A percentile compares a stretch with the other conserved stretches of the same genome.
Conservation (phyloP, 2,888 invertebrate genomes). For the Rutpela maculata region DNA sequence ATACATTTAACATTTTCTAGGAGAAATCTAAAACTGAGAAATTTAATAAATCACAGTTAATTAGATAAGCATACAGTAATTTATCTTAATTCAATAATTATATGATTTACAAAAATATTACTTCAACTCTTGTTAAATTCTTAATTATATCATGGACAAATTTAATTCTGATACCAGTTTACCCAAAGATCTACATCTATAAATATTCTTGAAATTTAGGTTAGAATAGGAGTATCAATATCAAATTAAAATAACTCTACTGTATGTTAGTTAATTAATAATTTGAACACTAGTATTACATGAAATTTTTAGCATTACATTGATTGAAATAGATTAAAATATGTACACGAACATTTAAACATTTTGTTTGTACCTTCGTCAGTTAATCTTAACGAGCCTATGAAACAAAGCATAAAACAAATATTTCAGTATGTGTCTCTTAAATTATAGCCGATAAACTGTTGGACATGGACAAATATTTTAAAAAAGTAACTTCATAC, state of each 20-base stretch:
- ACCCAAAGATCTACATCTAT: not conserved
- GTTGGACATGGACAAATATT: too few relatives aligned
- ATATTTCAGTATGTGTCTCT: not conserved
- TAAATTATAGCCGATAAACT: not conserved
- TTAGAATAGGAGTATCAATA: not conserved
- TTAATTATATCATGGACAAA: not conserved
- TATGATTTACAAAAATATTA: conserved; percentile 9
- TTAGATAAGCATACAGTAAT: conserved; percentile 22
- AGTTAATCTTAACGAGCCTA: not conserved
- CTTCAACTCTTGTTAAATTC: not conserved
- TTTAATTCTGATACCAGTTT: not conserved
- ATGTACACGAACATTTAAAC: not conserved
- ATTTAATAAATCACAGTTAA: conserved; percentile 26
- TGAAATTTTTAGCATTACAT: conserved; percentile 10
- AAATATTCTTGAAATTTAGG: not conserved
- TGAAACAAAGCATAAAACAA: not conserved
- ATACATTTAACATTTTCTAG: conserved; percentile 10
- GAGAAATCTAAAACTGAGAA: not conserved
- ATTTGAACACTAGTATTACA: conserved; percentile 20
- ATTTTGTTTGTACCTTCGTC: conserved; percentile 36
- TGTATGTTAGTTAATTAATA: conserved; percentile 30
- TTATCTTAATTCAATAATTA: conserved; percentile 19
- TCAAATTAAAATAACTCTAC: conserved; percentile 21
- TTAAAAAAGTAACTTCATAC: too few relatives aligned
- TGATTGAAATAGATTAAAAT: not conserved